phyloP scores from a whole-genome alignment of 2,888 invertebrate genomes.

The Colostygia pectinataria region DNA sequence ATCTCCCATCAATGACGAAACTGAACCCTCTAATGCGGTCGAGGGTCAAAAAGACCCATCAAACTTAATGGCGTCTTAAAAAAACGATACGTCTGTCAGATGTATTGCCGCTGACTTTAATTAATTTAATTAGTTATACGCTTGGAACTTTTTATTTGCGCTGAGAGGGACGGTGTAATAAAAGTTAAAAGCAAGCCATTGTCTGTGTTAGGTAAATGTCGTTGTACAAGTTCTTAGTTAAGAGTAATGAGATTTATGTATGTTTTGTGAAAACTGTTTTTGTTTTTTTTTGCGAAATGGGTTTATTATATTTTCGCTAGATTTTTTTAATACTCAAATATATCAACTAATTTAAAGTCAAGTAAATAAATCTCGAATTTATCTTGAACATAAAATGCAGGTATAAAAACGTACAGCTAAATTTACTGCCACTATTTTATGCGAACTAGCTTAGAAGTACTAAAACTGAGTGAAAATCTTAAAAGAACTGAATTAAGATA shows the following conservation, averaged over 20 bases:
- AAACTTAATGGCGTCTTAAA: conserved; percentile 52
- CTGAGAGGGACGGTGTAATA: conserved; percentile 9
- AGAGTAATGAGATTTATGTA: conserved; percentile 5
- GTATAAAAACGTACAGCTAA: background rate
- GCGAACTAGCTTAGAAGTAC: conserved; percentile 15
- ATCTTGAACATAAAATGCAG: background rate
- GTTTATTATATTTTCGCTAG: no score
- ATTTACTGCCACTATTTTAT: conserved; percentile 11
- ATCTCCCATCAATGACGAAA: conserved; percentile 27
- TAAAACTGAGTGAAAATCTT: conserved; percentile 36
- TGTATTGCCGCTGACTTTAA: conserved; percentile 50
- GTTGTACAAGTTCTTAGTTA: conserved; percentile 6
- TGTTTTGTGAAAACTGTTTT: background rate
- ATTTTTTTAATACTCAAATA: no score
- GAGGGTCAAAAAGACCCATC: conserved; percentile 41
- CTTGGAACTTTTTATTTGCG: conserved; percentile 30
- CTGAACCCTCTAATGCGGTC: conserved; percentile 31
- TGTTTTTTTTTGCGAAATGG: no score
- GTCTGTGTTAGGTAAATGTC: conserved; percentile 7
- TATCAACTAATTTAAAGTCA: no score
- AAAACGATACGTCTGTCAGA: conserved; percentile 46
- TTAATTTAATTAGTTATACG: conserved; percentile 55
- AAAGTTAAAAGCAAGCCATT: conserved; percentile 10
- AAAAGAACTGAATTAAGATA: conserved; percentile 42
- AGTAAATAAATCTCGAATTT: no score